phyloP scores from a whole-genome alignment of 1,140 invertebrate species.

The Achatina immaculata region DNA sequence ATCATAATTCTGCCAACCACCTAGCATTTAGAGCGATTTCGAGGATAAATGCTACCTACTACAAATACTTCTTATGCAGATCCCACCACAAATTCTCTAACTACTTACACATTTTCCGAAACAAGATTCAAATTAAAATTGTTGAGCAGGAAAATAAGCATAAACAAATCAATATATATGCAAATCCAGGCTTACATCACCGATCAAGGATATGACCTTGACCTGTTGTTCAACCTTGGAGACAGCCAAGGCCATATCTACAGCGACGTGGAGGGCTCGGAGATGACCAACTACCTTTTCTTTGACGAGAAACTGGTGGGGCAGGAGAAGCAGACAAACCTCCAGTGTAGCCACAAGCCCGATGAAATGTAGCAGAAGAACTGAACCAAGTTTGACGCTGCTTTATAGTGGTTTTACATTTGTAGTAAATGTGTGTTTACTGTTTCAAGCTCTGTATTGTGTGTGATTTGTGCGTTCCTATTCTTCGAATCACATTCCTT shows the following conservation, averaged over 20 bases:
- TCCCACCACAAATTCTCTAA: too few relatives aligned
- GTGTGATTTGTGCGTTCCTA: too few relatives aligned
- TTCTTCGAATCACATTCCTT: too few relatives aligned
- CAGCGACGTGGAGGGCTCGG: slow-evolving; percentile 61
- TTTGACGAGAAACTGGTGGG: slow-evolving; percentile 50
- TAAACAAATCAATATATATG: slow-evolving; percentile 18
- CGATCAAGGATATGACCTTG: slow-evolving; percentile 61
- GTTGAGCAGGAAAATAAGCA: background rate
- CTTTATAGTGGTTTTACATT: too few relatives aligned
- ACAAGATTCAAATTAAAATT: background rate
- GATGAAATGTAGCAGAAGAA: slow-evolving; percentile 34
- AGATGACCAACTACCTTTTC: slow-evolving; percentile 62
- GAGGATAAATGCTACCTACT: too few relatives aligned
- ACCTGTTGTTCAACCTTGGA: slow-evolving; percentile 55
- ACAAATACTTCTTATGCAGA: too few relatives aligned
- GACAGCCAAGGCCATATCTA: slow-evolving; percentile 55
- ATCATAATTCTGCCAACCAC: too few relatives aligned
- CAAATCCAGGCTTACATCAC: slow-evolving; percentile 57
- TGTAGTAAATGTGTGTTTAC: too few relatives aligned
- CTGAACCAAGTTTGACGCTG: slow-evolving; percentile 11
- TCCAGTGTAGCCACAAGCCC: slow-evolving; percentile 25
- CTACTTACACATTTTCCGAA: too few relatives aligned
- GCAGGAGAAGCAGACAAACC: slow-evolving; percentile 41
- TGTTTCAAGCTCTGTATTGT: too few relatives aligned
- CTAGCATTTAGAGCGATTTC: too few relatives aligned